Base-by-base conservation (phyloP, 2,113 vertebrate species). In the Xiphophorus couchianus region DNA sequence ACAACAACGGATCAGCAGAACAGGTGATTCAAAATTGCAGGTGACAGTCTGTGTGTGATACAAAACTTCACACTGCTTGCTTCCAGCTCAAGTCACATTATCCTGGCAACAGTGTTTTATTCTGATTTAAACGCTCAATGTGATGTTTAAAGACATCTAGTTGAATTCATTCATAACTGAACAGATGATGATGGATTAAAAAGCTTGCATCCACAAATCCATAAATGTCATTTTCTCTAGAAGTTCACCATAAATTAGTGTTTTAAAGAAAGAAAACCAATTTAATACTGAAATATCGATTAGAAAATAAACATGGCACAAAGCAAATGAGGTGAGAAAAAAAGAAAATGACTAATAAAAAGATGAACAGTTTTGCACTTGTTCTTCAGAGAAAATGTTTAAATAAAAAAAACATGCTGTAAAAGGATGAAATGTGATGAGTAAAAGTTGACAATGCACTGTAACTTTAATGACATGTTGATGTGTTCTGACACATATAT, bases 391-490 rank as follows among this genome's bases (percentile, higher is more conserved):
- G 22, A 3, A 58, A 19, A 58, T n/a, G 9, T n/a, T 22, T 10
- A 35, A 65, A 27, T 10, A 33, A 19, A 33, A 8, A 0, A 64
- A 48, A 3, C 42, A 27, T 27, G 14, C 22, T 39, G 27, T 42
- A 5, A 31, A 44, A 27, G 25, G 0, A 72, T 31, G 51, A 69
- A 35, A 68, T 25, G 3, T 1, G 25, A 65, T 25, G 30, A 65
- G 22, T 25, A 35, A 65, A 11, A 22, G 30, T 5, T 11, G 22
- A 62, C 58, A 11, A 58, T 11, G 28, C 61, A 48, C 29, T 30
- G 1, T 61, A 22, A 67, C 7, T 19, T 76, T 83, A 48, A 77
- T 60, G 42, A 65, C 4, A 37, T 2, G 12, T 78, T 62, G 0
- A 65, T 51, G 51, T 44, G 29, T 19, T 39, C 14, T 31, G 60